Evolutionary conservation across 2,888 invertebrate species (phyloP).

Genomic region (Invenusta paracnida): DNA sequence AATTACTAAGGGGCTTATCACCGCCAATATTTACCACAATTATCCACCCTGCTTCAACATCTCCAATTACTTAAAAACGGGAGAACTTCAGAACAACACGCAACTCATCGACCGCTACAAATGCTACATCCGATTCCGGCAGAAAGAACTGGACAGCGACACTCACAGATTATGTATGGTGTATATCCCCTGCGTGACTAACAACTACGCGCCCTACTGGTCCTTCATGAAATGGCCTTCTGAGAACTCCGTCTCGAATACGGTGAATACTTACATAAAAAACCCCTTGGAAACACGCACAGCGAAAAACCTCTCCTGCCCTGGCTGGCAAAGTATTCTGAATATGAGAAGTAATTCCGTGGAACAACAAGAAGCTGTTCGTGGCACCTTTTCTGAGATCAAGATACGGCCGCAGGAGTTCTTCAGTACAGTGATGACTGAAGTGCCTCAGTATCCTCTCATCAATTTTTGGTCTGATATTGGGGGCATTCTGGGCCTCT

Average conservation of each 20-base stretch:
- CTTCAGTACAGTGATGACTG: neutral
- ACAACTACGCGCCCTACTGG: neutral
- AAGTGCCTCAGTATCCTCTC: neutral
- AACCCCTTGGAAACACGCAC: neutral
- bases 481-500: constrained; percentile 24
- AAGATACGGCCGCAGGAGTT: constrained; percentile 2
- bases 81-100: neutral
- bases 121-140: neutral
- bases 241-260: neutral
- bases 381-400: neutral
- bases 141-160: no score
- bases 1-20: neutral
- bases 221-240: constrained; percentile 16
- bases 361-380: neutral
- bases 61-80: neutral
- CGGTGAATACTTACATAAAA: neutral
- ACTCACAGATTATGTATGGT: no score
- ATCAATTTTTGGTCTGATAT: constrained; percentile 27
- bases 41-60: neutral
- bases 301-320: neutral
- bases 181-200: neutral
- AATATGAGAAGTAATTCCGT: neutral
- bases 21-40: neutral
- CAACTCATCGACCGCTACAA: neutral
- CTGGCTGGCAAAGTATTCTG: constrained; percentile 1